phyloP scores from a whole-genome alignment of 2,888 invertebrate genomes.

The Iselma pallidipennis region DNA sequence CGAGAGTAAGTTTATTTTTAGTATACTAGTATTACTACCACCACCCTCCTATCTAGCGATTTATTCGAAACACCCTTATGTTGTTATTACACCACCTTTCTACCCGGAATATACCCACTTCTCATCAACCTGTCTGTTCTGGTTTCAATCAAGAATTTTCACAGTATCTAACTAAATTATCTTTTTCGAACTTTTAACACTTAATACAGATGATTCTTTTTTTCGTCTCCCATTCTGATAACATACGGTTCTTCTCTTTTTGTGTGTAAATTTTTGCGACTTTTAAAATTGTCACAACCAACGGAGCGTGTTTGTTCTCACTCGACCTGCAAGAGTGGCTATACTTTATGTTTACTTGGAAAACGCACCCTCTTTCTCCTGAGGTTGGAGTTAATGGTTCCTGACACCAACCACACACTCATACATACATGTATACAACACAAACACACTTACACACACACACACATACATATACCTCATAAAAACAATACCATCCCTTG shows the following conservation, averaged over 20 bases:
- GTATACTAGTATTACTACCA: neutral
- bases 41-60: neutral
- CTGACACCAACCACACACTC: slow-evolving; percentile 15
- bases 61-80: neutral
- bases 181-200: neutral
- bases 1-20: slow-evolving; percentile 11
- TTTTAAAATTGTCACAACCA: slow-evolving; percentile 21
- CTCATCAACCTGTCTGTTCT: neutral
- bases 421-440: slow-evolving; percentile 19
- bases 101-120: too few relatives aligned
- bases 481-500: slow-evolving; percentile 29
- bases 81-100: slow-evolving; percentile 1
- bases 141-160: neutral
- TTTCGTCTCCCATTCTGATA: neutral
- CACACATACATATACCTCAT: slow-evolving; percentile 22
- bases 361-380: slow-evolving; percentile 20
- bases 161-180: neutral
- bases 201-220: neutral
- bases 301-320: slow-evolving; percentile 22
- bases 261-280: slow-evolving; percentile 2
- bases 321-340: slow-evolving; percentile 16
- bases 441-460: slow-evolving; percentile 24
- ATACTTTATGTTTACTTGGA: slow-evolving; percentile 21
- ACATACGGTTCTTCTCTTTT: neutral
- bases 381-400: slow-evolving; percentile 29